Percentiles rank a stretch among this genome's conserved stretches.
phyloP scores from a whole-genome alignment of 2,888 invertebrate genomes.

The Horisme vitalbata region DNA sequence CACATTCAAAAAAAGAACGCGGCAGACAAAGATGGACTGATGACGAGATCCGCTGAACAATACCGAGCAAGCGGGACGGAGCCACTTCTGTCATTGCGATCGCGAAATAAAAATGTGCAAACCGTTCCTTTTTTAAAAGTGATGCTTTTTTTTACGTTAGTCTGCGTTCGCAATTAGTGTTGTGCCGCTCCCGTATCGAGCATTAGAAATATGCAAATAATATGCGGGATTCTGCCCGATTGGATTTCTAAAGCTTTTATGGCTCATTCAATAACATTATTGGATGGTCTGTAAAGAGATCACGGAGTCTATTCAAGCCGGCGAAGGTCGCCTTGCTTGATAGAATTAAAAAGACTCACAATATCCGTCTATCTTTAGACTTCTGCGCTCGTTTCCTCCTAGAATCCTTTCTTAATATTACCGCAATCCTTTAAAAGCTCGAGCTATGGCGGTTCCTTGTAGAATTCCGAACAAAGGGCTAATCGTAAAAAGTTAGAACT shows the following conservation, averaged over 20 bases:
- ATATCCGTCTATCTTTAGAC: slow-evolving; percentile 28
- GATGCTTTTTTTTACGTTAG: slow-evolving; percentile 80
- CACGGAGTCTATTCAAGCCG: slow-evolving; percentile 54
- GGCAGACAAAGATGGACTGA: slow-evolving; percentile 81
- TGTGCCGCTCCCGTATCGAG: slow-evolving; percentile 71
- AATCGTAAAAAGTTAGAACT: slow-evolving; percentile 60
- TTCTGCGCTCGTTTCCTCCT: slow-evolving; percentile 43
- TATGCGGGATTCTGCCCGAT: slow-evolving; percentile 42
- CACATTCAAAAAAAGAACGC: slow-evolving; percentile 78
- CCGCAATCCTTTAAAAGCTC: slow-evolving; percentile 64
- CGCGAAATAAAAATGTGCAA: slow-evolving; percentile 81
- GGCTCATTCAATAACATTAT: slow-evolving; percentile 49
- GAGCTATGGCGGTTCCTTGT: slow-evolving; percentile 58
- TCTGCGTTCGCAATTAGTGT: slow-evolving; percentile 82
- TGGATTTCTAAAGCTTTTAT: slow-evolving; percentile 57
- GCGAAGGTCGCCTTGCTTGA: slow-evolving; percentile 60
- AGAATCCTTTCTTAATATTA: slow-evolving; percentile 54
- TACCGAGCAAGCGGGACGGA: slow-evolving; percentile 72
- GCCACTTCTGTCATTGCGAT: slow-evolving; percentile 72
- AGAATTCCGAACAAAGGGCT: slow-evolving; percentile 56
- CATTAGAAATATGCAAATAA: slow-evolving; percentile 74
- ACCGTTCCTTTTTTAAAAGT: slow-evolving; percentile 78
- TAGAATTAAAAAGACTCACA: slow-evolving; percentile 42
- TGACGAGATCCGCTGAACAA: slow-evolving; percentile 74
- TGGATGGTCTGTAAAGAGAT: slow-evolving; percentile 46